Evolutionary conservation across 2,797 vertebrate species (phyloP), one percentile per base, ranked within the genome.

Genomic region (Champsocephalus gunnari): DNA sequence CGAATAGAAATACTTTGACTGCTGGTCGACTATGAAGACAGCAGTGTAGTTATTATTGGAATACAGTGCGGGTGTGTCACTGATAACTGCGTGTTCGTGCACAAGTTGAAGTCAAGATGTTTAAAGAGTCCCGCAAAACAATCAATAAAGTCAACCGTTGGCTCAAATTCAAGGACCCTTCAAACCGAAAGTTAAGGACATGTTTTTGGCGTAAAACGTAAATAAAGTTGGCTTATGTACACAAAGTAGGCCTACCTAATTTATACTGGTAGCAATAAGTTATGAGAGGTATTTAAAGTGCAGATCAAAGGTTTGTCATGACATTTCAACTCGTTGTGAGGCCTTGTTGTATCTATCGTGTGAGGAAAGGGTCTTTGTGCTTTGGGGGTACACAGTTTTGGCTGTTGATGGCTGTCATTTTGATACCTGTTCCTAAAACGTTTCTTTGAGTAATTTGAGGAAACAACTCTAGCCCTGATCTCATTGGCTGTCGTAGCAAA

Each of bases 81-180:
- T 28, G 14, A 3, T 44, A 5, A 14, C 48, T 14, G 34, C 11
- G 9, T 47, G 64, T 56, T 12, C 2, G 2, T 58, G 1, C 24
- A 56, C 12, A 56, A 12, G 5, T 43, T 38, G 34, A 24, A 43
- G 32, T 9, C 6, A 7, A 1, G 13, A 12, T 28, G 28, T 28
- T 4, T 28, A n/a, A 12, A 19, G 9, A 49, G 19, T 55, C 24
- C 13, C 19, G 1, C 1, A 53, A 5, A 50, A 21, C 0, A 45
- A 77, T 66, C 61, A 43, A 53, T 65, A n/a, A 43, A 54, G 41
- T 72, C 49, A 64, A 19, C 49, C 65, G 14, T 1, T 38, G n/a
- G 17, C 9, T 51, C 65, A 57, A 13, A 65, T 59, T 73, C 17
- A 77, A 79, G 12, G n/a, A 54, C 63, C 72, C 59, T 80, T 0